Percentiles rank a stretch among this genome's conserved stretches.
Evolutionary conservation across 2,797 vertebrate species (phyloP).

Genomic region (Spheniscus humboldti): DNA sequence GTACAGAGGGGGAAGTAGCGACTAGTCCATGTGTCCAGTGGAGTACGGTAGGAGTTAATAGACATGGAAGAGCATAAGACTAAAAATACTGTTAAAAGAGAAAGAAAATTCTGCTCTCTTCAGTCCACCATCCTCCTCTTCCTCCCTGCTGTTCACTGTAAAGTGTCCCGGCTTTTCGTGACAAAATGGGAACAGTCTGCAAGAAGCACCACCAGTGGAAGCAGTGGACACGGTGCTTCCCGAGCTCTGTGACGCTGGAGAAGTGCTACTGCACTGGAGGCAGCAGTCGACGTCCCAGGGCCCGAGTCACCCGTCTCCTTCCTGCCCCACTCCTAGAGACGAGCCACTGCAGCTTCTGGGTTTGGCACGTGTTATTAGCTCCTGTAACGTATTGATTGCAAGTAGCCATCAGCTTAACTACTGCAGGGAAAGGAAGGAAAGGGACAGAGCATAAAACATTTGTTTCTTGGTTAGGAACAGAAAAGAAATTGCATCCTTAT

Average conservation of each 20-base stretch:
- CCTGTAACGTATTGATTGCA: not conserved
- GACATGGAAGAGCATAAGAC: not conserved
- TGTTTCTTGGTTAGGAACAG: not conserved
- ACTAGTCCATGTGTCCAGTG: not conserved
- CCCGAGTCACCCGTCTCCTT: not conserved
- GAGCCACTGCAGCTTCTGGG: not conserved
- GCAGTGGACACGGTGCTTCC: not conserved
- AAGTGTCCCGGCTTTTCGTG: not conserved
- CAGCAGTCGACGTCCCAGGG: not conserved
- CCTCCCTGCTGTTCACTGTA: not conserved
- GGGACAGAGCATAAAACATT: not conserved
- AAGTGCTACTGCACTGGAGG: not conserved
- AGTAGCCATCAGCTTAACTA: not conserved
- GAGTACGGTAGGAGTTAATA: not conserved
- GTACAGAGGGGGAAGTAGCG: not conserved
- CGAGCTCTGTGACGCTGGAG: not conserved
- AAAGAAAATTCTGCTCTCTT: not conserved
- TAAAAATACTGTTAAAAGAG: not conserved
- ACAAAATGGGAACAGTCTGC: not conserved
- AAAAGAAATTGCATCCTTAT: not conserved
- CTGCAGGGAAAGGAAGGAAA: not conserved
- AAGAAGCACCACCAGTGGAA: not conserved
- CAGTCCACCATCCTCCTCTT: not conserved
- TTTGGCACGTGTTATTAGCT: not conserved
- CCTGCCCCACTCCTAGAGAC: not conserved